Conservation (phyloP, 2,797 vertebrate species). For the Spatula clypeata region DNA sequence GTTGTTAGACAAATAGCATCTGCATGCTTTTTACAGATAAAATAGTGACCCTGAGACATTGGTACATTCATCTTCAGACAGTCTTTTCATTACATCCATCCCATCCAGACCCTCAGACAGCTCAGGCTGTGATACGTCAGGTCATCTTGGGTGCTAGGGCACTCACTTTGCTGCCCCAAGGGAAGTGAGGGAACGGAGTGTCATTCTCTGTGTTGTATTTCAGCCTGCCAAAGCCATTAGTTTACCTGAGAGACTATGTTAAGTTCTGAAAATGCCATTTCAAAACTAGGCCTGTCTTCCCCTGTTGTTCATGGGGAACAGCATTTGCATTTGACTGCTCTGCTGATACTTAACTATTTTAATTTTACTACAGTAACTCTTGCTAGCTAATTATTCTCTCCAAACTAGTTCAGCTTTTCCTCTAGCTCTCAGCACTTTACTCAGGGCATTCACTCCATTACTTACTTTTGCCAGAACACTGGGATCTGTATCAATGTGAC, state of each 20-base stretch:
- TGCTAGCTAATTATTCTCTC: slow-evolving; percentile 10
- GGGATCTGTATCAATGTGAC: neutral
- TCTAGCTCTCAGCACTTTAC: neutral
- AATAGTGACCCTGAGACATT: no score
- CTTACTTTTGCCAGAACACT: slow-evolving; percentile 37
- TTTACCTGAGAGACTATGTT: neutral
- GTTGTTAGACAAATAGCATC: neutral
- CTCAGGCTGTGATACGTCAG: neutral
- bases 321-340: neutral
- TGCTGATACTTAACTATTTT: neutral
- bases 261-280: neutral
- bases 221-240: neutral
- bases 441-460: neutral
- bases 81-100: neutral
- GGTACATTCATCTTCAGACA: neutral
- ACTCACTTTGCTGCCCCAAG: neutral
- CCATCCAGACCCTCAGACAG: neutral
- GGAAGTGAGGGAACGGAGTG: neutral
- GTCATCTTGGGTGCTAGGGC: neutral
- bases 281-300: neutral
- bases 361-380: neutral
- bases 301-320: neutral
- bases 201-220: neutral
- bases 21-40: neutral
- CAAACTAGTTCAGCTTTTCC: neutral